Percentiles rank a stretch among this genome's conserved stretches.
Conservation (phyloP, 2,797 vertebrate species). For the Novumbra hubbsi region DNA sequence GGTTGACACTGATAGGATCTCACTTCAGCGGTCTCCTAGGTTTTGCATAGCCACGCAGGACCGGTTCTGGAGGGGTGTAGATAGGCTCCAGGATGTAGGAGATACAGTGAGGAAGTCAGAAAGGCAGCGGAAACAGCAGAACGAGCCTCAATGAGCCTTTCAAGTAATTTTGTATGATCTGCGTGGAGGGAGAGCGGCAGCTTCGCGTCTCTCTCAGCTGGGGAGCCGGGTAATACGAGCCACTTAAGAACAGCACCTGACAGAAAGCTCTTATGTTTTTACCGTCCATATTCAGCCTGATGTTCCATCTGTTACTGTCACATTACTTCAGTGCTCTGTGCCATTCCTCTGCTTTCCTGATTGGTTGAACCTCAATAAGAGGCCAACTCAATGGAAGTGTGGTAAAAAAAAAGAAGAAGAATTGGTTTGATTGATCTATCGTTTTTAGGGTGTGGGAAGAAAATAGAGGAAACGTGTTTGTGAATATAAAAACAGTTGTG, state of each 20-base stretch:
- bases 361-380: neutral
- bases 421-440: neutral
- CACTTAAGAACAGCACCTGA: conserved; percentile 50
- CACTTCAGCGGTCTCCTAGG: neutral
- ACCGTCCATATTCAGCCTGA: conserved; percentile 10
- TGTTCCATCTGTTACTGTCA: conserved; percentile 41
- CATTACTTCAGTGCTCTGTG: conserved; percentile 25
- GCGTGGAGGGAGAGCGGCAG: conserved; percentile 3
- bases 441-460: neutral
- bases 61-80: conserved; percentile 30
- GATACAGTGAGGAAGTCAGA: conserved; percentile 18
- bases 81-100: conserved; percentile 8
- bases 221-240: conserved; percentile 48
- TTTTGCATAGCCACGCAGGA: neutral
- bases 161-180: neutral
- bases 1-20: neutral
- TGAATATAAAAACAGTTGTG: neutral
- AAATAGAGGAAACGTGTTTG: neutral
- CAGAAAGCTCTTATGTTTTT: conserved; percentile 26
- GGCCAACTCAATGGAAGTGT: neutral
- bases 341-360: conserved; percentile 34
- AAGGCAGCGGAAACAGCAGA: neutral
- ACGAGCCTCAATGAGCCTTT: neutral
- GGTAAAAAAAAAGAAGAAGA: neutral
- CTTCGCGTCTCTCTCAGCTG: conserved; percentile 44